Evolutionary conservation across 2,888 invertebrate genomes (phyloP), one percentile per base, ranked within the genome.

Genomic region (Acanthosoma haemorrhoidale): DNA sequence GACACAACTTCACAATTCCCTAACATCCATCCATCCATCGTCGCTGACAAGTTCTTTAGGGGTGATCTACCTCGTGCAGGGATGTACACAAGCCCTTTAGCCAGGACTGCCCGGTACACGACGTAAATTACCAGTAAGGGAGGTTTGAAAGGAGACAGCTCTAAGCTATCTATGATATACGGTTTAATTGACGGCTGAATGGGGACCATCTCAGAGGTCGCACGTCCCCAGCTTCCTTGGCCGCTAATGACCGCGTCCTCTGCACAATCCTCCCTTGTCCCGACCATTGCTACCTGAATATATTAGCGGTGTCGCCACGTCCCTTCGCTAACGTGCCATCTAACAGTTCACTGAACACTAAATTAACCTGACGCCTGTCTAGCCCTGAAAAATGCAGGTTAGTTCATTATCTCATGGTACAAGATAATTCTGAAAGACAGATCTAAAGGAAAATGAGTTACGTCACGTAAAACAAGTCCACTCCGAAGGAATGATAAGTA

Each of bases 81-180:
- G n/a, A 51, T 25, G n/a, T 51, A 51, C 29, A 25, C 29, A 51
- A 25, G 21, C 51, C 25, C 25, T 51, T n/a, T 51, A 25, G 21
- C 51, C n/a, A n/a, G 29, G 25, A n/a, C 6, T 9, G n/a, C 51
- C 51, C 9, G 25, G 51, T 2, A 21, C 25, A 25, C 51, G 51
- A 51, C 51, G 51, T 51, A 51, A 51, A 51, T 51, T 51, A 25
- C 51, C 51, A 51, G 51, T 51, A 51, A 51, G 51, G 51, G 43
- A 43, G 43, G 18, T 21, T 21, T 43, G 21, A 25, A 51, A 51
- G 29, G 51, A 25, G 51, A 43, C 21, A n/a, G 6, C 51, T n/a
- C n/a, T 51, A 51, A 51, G 25, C 29, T 51, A 51, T 51, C 51
- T 51, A 51, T 51, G 51, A 51, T 51, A 51, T 51, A 25, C 51